A percentile compares a stretch with the other conserved stretches of the same genome.
phyloP scores from a whole-genome alignment of 2,888 invertebrate genomes.

The Ommatoiulus sabulosus region DNA sequence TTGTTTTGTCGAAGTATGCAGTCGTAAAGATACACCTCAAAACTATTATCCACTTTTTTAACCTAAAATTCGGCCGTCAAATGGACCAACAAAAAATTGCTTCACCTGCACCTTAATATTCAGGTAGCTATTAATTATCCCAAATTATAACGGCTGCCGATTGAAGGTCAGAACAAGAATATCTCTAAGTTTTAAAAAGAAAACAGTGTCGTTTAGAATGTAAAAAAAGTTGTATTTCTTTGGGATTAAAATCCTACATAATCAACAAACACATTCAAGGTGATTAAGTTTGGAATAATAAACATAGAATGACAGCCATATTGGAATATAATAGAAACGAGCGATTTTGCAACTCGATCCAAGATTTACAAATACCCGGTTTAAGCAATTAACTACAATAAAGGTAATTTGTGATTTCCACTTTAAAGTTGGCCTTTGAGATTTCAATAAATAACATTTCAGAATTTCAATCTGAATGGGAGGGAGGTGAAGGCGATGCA shows the following conservation, averaged over 20 bases:
- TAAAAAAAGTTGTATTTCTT: constrained; percentile 16
- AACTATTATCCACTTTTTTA: neutral
- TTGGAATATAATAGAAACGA: neutral
- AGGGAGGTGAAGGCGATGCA: neutral
- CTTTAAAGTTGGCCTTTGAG: neutral
- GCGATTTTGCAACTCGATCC: neutral
- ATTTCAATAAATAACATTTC: neutral
- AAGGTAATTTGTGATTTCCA: neutral
- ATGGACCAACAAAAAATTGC: neutral
- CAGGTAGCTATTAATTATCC: constrained; percentile 35
- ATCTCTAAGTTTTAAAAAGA: neutral
- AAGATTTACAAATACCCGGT: neutral
- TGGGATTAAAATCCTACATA: neutral
- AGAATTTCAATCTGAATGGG: too few species aligned
- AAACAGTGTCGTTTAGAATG: neutral
- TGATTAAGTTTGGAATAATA: constrained; percentile 11
- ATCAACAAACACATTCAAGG: constrained; percentile 41
- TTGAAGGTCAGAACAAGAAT: constrained; percentile 20
- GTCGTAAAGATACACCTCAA: neutral
- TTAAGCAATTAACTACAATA: neutral
- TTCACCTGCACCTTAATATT: constrained; percentile 30
- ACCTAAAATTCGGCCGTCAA: neutral
- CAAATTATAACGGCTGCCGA: constrained; percentile 23
- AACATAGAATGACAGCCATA: constrained; percentile 13
- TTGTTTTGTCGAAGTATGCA: neutral